phyloP scores from a whole-genome alignment of 2,113 vertebrate species.

The Zootoca vivipara region DNA sequence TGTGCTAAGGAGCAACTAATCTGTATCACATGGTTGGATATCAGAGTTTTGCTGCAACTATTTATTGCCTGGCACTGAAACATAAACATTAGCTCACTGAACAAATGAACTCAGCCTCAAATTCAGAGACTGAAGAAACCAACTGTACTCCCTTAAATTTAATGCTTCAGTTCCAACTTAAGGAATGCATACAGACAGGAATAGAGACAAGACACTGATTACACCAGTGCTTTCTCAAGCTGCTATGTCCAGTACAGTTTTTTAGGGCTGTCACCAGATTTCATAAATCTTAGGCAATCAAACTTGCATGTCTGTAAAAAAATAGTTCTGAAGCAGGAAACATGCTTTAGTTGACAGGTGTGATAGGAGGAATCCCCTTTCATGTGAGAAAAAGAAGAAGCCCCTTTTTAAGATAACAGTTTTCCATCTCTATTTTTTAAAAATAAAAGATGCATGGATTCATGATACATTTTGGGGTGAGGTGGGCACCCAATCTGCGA shows the following conservation, averaged over 20 bases:
- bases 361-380: neutral
- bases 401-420: neutral
- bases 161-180: neutral
- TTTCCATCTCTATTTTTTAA: neutral
- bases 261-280: neutral
- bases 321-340: neutral
- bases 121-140: neutral
- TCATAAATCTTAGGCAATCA: neutral
- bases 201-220: neutral
- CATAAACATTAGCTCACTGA: neutral
- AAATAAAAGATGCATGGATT: neutral
- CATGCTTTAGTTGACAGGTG: neutral
- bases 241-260: neutral
- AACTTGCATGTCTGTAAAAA: neutral
- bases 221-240: neutral
- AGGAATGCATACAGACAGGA: neutral
- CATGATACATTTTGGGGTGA: neutral
- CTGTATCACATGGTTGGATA: neutral
- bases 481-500: neutral
- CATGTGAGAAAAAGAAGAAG: neutral
- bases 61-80: neutral
- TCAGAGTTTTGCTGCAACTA: neutral
- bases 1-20: neutral
- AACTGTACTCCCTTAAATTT: neutral
- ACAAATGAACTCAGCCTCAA: neutral